Evolutionary conservation across 2,888 invertebrate genomes (phyloP).

Genomic region (Drosophila infuscata): DNA sequence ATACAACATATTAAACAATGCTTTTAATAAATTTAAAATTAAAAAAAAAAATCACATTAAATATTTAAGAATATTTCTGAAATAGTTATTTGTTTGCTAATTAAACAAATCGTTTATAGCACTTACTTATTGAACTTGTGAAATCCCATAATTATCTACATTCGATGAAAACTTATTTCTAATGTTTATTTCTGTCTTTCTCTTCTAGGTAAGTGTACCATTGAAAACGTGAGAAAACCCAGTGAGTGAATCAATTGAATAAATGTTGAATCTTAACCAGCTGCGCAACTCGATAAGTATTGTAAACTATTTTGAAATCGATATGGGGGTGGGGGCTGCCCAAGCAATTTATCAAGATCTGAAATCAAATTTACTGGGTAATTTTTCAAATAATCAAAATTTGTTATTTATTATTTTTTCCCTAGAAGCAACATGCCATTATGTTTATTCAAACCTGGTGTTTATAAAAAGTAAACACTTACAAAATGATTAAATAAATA

Average conservation of each 20-base stretch:
- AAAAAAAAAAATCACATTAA: not conserved
- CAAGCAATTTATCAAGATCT: not conserved
- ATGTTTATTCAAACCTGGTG: not conserved
- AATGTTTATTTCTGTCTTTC: conserved; percentile 10
- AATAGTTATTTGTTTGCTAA: no score
- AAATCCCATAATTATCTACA: not conserved
- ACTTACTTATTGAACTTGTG: not conserved
- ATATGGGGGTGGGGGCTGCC: not conserved
- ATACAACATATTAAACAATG: not conserved
- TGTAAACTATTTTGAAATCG: not conserved
- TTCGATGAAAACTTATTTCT: conserved; percentile 2
- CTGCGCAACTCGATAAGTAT: not conserved
- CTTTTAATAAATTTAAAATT: not conserved
- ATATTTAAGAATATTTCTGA: not conserved
- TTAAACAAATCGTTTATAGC: not conserved
- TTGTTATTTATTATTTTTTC: not conserved
- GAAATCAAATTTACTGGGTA: not conserved
- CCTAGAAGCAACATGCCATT: no score
- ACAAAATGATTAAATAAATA: not conserved
- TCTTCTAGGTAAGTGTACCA: conserved; percentile 51
- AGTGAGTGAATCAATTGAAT: conserved; percentile 19
- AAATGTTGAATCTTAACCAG: not conserved
- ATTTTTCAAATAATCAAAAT: not conserved
- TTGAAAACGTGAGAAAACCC: not conserved
- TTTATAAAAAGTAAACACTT: not conserved